phyloP scores from a whole-genome alignment of 2,113 vertebrate species.

The Tonatia bakeri region DNA sequence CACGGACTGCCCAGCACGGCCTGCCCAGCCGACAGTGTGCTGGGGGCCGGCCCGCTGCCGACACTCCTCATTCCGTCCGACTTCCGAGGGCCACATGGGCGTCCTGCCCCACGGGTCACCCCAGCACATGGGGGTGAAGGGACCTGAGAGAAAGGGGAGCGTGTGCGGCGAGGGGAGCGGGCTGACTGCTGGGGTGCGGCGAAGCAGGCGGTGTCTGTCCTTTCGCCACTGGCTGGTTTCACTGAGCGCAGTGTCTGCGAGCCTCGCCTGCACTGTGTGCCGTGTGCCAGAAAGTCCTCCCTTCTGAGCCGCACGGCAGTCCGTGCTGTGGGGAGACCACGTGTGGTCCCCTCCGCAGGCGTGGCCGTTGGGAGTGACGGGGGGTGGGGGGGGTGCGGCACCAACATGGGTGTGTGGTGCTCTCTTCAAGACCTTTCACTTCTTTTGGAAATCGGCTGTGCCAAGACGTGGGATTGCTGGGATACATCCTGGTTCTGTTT shows the following conservation, averaged over 20 bases:
- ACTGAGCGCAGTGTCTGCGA: too few species aligned
- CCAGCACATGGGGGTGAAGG: background rate
- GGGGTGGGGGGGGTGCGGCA: too few species aligned
- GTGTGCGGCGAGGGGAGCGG: rapidly evolving
- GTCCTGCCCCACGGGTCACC: background rate
- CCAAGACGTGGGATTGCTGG: background rate
- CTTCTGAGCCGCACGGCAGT: background rate
- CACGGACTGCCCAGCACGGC: rapidly evolving
- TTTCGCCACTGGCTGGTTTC: background rate
- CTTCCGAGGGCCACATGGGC: too few species aligned
- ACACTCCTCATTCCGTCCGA: rapidly evolving
- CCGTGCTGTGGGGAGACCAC: background rate
- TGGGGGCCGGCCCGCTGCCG: background rate
- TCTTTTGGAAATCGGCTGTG: background rate
- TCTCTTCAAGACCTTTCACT: background rate
- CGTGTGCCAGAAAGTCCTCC: too few species aligned
- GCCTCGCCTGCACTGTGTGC: background rate
- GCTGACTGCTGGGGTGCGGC: too few species aligned
- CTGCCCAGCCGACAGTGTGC: background rate
- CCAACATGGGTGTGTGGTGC: background rate
- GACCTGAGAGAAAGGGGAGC: background rate
- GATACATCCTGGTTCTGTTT: too few species aligned
- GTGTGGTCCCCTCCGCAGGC: rapidly evolving
- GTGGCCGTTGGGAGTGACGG: too few species aligned
- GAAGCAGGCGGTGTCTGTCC: background rate